Percentiles rank a stretch among this genome's conserved stretches.
Conservation (phyloP, 1,140 invertebrate genomes). For the Gonioctena quinquepunctata region DNA sequence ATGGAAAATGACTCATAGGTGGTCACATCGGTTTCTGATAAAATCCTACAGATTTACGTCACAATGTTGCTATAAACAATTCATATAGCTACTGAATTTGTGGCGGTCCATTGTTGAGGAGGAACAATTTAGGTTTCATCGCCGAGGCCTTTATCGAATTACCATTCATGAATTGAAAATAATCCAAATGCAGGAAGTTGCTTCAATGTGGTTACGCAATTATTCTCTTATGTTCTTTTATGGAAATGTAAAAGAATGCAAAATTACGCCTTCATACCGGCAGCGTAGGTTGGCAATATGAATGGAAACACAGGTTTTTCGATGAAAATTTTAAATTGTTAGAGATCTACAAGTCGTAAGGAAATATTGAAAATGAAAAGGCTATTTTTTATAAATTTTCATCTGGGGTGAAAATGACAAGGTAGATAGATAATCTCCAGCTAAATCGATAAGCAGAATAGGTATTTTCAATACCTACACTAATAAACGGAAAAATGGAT, state of each 20-base stretch:
- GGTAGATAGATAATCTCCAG: background rate
- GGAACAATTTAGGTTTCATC: background rate
- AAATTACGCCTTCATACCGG: background rate
- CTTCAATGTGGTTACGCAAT: constrained; percentile 9
- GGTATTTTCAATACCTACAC: no score
- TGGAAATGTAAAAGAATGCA: constrained; percentile 14
- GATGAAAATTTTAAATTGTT: background rate
- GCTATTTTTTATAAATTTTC: no score
- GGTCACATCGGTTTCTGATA: background rate
- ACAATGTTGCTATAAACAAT: no score
- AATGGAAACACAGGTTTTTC: background rate
- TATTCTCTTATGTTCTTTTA: constrained; percentile 4
- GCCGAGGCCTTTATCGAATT: background rate
- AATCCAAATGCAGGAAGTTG: constrained; percentile 5
- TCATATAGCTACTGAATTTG: no score
- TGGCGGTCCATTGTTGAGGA: background rate
- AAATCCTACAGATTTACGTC: no score
- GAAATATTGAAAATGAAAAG: no score
- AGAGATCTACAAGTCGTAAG: no score
- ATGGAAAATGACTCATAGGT: background rate
- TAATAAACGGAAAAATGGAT: no score
- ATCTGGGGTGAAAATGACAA: background rate
- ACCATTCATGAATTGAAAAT: background rate
- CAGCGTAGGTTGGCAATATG: background rate
- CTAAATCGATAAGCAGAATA: background rate